Evolutionary conservation across 2,888 invertebrate species (phyloP), one percentile per base, ranked within the genome.

Genomic region (Lacanobia wlatinum): DNA sequence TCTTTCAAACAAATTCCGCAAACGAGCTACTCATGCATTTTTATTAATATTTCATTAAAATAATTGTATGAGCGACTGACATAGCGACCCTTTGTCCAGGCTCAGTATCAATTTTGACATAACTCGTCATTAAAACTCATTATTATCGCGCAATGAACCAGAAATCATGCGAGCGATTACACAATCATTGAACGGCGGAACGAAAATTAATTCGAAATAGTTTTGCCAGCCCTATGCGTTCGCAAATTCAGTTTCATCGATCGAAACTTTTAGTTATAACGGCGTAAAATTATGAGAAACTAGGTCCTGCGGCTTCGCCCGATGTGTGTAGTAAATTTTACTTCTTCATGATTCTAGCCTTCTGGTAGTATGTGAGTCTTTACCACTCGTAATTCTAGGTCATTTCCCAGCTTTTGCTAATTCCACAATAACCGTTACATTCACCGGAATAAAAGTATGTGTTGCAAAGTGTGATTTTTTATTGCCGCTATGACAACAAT

Each of bases 161-260:
- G 61, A 72, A 58, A 78, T 28, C 43, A 52, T 61, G 21, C 59
- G 9, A 52, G 21, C 43, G 72, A 78, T 78, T 61, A 61, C 43
- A 28, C 12, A 61, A 46, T 50, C 55, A 70, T 10, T 61, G 50
- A 28, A 14, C 40, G 48, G 21, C 9, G n/a, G n/a, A 14, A 71
- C 43, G 38, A 38, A 75, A 58, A 72, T 75, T 28, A 16, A 52
- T 58, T 72, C 50, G 12, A 58, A 72, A 58, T 73, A 52, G 61
- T 78, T 78, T 46, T 64, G 67, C 0, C 71, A 80, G 23, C 81
- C 83, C 76, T 81, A 82, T 10, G 56, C n/a, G 46, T 53, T n/a
- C 21, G 63, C 48, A 60, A 71, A 75, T 75, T 71, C 48, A 56
- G 62, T 65, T 71, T 60, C 62, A 77, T 73, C 63, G 65, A 73